Percentiles rank a stretch among this genome's conserved stretches.
Conservation (phyloP, 2,113 vertebrate genomes). For the Thamnophis sirtalis region DNA sequence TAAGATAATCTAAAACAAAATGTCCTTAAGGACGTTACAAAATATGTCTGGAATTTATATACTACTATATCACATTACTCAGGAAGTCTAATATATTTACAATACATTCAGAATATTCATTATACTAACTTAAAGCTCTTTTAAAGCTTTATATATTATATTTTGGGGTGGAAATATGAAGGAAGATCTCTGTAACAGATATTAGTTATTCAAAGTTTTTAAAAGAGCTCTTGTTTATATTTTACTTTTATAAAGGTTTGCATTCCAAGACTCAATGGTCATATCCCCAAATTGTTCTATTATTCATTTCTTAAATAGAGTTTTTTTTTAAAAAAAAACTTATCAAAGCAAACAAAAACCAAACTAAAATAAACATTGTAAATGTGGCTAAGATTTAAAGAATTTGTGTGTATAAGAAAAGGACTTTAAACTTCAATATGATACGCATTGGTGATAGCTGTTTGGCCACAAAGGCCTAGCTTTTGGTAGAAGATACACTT, state of each 20-base stretch:
- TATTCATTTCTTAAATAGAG: constrained; percentile 41
- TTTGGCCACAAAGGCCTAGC: constrained; percentile 54
- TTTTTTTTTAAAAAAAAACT: not conserved
- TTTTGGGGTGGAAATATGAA: constrained; percentile 43
- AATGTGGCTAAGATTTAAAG: constrained; percentile 42
- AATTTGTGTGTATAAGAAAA: constrained; percentile 42
- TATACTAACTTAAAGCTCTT: constrained; percentile 42
- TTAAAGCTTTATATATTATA: constrained; percentile 41
- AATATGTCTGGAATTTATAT: constrained; percentile 31
- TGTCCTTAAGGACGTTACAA: constrained; percentile 49
- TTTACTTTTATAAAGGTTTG: constrained; percentile 46
- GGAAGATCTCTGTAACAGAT: constrained; percentile 6
- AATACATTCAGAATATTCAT: constrained; percentile 18
- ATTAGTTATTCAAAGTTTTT: constrained; percentile 47
- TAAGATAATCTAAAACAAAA: constrained; percentile 49
- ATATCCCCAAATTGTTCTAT: constrained; percentile 31
- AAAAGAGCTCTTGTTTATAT: constrained; percentile 44
- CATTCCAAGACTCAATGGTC: constrained; percentile 36
- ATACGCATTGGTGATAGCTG: constrained; percentile 47
- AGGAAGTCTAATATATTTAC: constrained; percentile 39
- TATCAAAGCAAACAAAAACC: constrained; percentile 43
- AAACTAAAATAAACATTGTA: constrained; percentile 30
- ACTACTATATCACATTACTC: constrained; percentile 35
- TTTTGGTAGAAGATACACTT: constrained; percentile 56
- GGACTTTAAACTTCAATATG: constrained; percentile 23